Conservation (phyloP, 1,140 invertebrate genomes). For the Chionoecetes opilio region DNA sequence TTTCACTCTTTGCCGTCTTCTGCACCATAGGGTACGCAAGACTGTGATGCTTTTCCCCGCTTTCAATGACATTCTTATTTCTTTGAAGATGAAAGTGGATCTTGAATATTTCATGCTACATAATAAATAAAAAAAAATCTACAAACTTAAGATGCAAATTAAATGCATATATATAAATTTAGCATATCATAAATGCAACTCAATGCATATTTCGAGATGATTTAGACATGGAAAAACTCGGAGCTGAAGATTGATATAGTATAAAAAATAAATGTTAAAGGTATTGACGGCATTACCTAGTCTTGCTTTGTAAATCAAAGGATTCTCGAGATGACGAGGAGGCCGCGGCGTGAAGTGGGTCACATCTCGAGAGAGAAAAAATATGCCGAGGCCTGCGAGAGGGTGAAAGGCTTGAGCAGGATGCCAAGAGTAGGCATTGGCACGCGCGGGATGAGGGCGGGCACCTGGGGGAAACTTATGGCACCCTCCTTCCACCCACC, state of each 20-base stretch:
- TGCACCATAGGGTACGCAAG: not conserved
- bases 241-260: too few relatives aligned
- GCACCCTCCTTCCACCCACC: not conserved
- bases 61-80: too few relatives aligned
- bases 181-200: too few relatives aligned
- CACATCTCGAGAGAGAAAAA: constrained; percentile 5
- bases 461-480: constrained; percentile 49
- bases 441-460: constrained; percentile 44
- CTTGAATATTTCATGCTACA: too few relatives aligned
- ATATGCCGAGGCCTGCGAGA: not conserved
- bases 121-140: too few relatives aligned
- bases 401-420: constrained; percentile 54
- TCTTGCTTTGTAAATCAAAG: not conserved
- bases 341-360: not conserved
- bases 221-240: too few relatives aligned
- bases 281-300: too few relatives aligned
- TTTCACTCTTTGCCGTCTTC: not conserved
- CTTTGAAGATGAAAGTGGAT: too few relatives aligned
- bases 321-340: not conserved
- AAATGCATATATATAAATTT: too few relatives aligned
- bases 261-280: too few relatives aligned
- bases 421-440: constrained; percentile 56
- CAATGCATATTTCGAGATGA: too few relatives aligned
- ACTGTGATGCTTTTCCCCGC: not conserved
- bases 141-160: too few relatives aligned